Conservation (phyloP, 2,113 vertebrate genomes). For the Gymnorhina tibicen region DNA sequence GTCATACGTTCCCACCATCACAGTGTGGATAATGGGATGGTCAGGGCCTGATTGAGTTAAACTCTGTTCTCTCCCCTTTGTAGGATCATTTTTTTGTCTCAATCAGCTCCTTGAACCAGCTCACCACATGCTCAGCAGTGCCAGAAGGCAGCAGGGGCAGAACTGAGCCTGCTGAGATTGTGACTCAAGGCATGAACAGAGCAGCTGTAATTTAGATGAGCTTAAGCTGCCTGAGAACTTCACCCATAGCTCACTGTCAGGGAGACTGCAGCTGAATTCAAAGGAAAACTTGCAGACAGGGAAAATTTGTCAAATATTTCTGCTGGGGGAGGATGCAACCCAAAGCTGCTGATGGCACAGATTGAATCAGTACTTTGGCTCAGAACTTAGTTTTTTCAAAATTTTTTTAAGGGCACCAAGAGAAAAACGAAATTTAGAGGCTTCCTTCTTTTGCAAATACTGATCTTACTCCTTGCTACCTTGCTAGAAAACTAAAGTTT, state of each 20-base stretch:
- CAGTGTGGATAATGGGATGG: not conserved
- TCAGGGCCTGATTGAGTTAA: not conserved
- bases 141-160: not conserved
- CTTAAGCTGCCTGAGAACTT: not conserved
- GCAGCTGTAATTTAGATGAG: not conserved
- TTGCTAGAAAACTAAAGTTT: not conserved
- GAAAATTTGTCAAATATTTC: not conserved
- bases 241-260: not conserved
- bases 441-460: not conserved
- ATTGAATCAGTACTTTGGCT: not conserved
- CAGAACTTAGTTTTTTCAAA: not conserved
- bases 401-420: not conserved
- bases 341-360: not conserved
- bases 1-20: not conserved
- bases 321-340: not conserved
- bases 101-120: not conserved
- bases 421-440: not conserved
- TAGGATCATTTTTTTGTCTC: not conserved
- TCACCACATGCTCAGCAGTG: not conserved
- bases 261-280: not conserved
- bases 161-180: not conserved
- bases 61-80: not conserved
- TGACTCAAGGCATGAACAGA: not conserved
- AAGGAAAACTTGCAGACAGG: not conserved
- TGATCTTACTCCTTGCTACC: not conserved